A percentile compares a stretch with the other conserved stretches of the same genome.
Conservation (phyloP, 1,140 invertebrate species). For the Drosophila sturtevanti region DNA sequence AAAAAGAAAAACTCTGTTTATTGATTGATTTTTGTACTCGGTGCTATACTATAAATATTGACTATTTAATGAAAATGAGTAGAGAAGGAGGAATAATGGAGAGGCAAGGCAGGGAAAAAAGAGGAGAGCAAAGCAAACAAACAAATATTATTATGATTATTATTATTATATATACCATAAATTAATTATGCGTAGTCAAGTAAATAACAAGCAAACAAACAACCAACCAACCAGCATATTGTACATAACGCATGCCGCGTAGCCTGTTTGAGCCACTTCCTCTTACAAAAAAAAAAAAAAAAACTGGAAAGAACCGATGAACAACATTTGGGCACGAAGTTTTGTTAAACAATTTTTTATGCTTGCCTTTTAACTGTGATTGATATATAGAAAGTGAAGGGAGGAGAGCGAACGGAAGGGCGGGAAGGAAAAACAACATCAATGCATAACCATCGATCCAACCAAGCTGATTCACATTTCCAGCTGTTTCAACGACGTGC, state of each 20-base stretch:
- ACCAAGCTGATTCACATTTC: background rate
- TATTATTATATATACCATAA: slow-evolving; percentile 49
- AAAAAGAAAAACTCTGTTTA: slow-evolving; percentile 66
- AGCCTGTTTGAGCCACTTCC: slow-evolving; percentile 26
- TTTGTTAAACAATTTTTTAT: slow-evolving; percentile 63
- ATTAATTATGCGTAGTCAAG: slow-evolving; percentile 75
- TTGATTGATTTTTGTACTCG: slow-evolving; percentile 80
- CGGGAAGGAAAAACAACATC: background rate
- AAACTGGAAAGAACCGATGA: slow-evolving; percentile 8
- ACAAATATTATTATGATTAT: slow-evolving; percentile 35
- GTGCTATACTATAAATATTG: slow-evolving; percentile 80
- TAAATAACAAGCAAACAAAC: slow-evolving; percentile 47
- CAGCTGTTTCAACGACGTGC: slow-evolving; percentile 17
- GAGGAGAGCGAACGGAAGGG: background rate
- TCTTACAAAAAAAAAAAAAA: slow-evolving; percentile 18
- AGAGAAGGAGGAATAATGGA: slow-evolving; percentile 8
- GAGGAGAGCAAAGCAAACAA: slow-evolving; percentile 12
- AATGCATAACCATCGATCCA: background rate
- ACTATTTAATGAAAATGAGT: slow-evolving; percentile 69
- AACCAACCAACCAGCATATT: slow-evolving; percentile 37
- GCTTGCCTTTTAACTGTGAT: slow-evolving; percentile 80
- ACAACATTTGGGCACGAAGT: slow-evolving; percentile 34
- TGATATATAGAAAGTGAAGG: slow-evolving; percentile 24
- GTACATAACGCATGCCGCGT: slow-evolving; percentile 37
- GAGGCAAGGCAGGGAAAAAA: background rate